Base-by-base conservation (phyloP, 2,888 invertebrate genomes). In the Oscheius sp. region DNA sequence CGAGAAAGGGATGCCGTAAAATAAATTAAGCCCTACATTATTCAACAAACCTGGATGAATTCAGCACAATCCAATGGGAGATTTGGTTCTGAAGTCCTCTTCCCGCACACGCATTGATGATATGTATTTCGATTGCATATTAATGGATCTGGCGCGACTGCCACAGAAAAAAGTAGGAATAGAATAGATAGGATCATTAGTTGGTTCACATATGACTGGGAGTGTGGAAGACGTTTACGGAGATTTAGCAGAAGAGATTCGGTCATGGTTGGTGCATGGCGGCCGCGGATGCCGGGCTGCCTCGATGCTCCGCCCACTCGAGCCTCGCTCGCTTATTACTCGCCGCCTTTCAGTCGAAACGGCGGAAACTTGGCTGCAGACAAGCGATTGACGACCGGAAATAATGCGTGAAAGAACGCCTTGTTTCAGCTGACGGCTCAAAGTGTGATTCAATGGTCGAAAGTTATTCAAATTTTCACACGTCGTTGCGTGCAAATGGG, bases 121-220 rank as follows among this genome's bases (percentile, higher is more conserved):
- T 79, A 78, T 39, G 80, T 82, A 17, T 74, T 81, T 23, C 78
- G 75, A 75, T 86, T 86, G 75, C 86, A 86, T 6, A 85, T 55
- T 23, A 78, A 69, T 8, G 74, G 65, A 70, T 71, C 23, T 5
- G 45, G 20, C 17, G 55, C 45, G 3, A 15, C 10, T 10, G 42
- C 17, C 17, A 27, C 29, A 25, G 42, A 23, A 23, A 61, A 45
- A 61, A 61, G 29, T 15, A 45, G n/a, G 29, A 61, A 2, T 45
- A 61, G 31, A n/a, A 37, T 23, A 52, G 29, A 52, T 52, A 25
- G 52, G 6, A 17, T 52, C 27, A 52, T 52, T 42, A 17, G 37
- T 25, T 34, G 25, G 37, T 33, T 34, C 31, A 33, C 33, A 63
- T 45, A 15, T 23, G 33, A 17, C 29, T 23, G 48, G 25, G 33